These are phyloP conservation scores for Chromis chromis DNA, from an alignment of 2,797 vertebrate species.

Conservation along the genomic window DNA sequence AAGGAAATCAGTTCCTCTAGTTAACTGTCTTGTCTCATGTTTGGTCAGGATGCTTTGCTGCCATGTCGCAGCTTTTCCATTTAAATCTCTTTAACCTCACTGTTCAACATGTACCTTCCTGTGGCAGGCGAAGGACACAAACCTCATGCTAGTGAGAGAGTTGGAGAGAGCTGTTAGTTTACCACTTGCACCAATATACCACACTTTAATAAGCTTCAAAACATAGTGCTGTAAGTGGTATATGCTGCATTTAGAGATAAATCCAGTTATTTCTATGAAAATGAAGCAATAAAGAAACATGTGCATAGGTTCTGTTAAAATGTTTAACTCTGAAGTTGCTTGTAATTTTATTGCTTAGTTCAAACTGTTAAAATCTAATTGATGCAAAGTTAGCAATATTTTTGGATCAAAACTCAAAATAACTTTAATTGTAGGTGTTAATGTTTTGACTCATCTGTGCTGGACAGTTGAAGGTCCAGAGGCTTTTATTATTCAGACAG, in stretches of 20 bases:
- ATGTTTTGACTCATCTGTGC: neutral
- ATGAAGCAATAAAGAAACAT: too few species aligned
- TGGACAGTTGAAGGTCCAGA: neutral
- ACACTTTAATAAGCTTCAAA: slow-evolving; percentile 28
- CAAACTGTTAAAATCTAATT: neutral
- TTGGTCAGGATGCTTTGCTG: neutral
- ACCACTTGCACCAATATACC: slow-evolving; percentile 39
- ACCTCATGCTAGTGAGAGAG: slow-evolving; percentile 19
- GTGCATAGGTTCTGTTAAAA: neutral
- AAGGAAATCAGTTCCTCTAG: slow-evolving; percentile 1
- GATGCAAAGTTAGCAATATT: neutral
- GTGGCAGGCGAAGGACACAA: slow-evolving; percentile 1
- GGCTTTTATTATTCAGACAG: neutral
- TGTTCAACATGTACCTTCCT: neutral
- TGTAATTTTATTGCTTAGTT: neutral
- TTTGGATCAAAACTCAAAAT: neutral
- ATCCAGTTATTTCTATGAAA: neutral
- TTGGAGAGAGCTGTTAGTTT: slow-evolving; percentile 13
- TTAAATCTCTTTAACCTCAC: slow-evolving; percentile 25
- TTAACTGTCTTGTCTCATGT: slow-evolving; percentile 2
- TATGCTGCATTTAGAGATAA: neutral
- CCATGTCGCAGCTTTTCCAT: neutral
- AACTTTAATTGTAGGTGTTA: neutral
- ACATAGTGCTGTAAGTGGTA: neutral
- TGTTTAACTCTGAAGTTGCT: neutral